Evolutionary conservation across 2,797 vertebrate genomes (phyloP).

Genomic region (Furcifer pardalis): DNA sequence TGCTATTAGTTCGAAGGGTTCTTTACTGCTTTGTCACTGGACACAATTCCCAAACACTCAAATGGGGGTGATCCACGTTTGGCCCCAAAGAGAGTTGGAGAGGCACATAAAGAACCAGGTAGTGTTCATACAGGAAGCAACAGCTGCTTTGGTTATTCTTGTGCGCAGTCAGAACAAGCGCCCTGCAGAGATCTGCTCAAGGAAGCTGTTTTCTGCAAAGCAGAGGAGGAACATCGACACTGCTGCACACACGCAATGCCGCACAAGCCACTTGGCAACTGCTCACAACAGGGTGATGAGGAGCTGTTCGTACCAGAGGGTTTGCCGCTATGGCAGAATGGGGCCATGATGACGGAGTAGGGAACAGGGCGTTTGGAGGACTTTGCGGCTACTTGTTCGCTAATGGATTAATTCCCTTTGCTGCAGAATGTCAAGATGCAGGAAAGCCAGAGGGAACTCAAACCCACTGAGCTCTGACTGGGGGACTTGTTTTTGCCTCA

Average conservation of each 20-base stretch:
- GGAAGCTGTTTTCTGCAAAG: slow-evolving; percentile 61
- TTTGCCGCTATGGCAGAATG: slow-evolving; percentile 51
- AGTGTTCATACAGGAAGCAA: no score
- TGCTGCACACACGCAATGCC: slow-evolving; percentile 56
- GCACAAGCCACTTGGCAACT: slow-evolving; percentile 57
- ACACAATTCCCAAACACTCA: no score
- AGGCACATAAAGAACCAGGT: no score
- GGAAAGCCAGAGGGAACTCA: background rate
- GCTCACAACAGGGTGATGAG: slow-evolving; percentile 61
- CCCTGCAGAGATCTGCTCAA: slow-evolving; percentile 58
- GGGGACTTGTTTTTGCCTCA: background rate
- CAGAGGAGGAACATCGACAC: slow-evolving; percentile 56
- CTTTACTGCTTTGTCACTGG: no score
- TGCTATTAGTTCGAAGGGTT: no score
- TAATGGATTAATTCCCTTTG: slow-evolving; percentile 65
- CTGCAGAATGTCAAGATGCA: background rate
- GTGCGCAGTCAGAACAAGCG: no score
- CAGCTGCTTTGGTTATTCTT: no score
- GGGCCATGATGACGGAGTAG: slow-evolving; percentile 47
- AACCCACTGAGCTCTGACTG: background rate
- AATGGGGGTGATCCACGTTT: no score
- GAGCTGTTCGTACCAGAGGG: slow-evolving; percentile 53
- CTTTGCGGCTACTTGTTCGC: slow-evolving; percentile 27
- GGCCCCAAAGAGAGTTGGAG: no score
- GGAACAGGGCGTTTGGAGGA: slow-evolving; percentile 55